phyloP scores from a whole-genome alignment of 2,797 vertebrate species.

The Sebastes steindachneri region DNA sequence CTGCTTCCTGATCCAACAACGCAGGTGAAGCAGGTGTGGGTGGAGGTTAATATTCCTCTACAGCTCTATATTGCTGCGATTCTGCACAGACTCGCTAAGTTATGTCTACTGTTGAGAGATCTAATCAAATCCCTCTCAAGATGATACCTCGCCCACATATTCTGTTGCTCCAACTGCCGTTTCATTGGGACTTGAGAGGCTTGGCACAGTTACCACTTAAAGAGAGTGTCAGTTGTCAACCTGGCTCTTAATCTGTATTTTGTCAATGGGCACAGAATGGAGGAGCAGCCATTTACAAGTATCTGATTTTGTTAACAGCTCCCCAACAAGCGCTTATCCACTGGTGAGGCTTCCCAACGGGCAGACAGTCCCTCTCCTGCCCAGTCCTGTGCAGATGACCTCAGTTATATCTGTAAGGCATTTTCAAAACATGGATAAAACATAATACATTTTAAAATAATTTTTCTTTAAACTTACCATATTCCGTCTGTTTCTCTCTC shows the following conservation, averaged over 20 bases:
- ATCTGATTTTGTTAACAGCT: slow-evolving; percentile 79
- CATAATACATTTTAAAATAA: background rate
- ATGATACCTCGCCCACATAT: background rate
- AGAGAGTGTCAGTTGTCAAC: background rate
- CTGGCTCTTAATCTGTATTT: background rate
- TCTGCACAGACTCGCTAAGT: background rate
- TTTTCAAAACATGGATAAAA: background rate
- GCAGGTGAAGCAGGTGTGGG: background rate
- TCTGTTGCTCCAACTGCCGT: background rate
- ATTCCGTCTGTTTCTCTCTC: background rate
- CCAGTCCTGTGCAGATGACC: slow-evolving; percentile 93
- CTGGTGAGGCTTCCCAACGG: slow-evolving; percentile 96
- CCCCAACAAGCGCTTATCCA: slow-evolving; percentile 90
- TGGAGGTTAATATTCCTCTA: background rate
- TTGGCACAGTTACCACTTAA: background rate
- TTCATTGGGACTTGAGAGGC: background rate
- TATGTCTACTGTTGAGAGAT: background rate
- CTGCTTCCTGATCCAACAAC: background rate
- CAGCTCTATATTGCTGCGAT: background rate
- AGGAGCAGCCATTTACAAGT: slow-evolving; percentile 8
- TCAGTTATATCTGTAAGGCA: slow-evolving; percentile 95
- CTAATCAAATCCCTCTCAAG: background rate
- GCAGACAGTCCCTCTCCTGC: slow-evolving; percentile 91
- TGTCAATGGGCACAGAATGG: background rate
- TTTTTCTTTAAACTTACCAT: background rate